Percentiles rank a stretch among this genome's conserved stretches.
phyloP scores from a whole-genome alignment of 2,113 vertebrate species.

The Ctenodactylus gundi region DNA sequence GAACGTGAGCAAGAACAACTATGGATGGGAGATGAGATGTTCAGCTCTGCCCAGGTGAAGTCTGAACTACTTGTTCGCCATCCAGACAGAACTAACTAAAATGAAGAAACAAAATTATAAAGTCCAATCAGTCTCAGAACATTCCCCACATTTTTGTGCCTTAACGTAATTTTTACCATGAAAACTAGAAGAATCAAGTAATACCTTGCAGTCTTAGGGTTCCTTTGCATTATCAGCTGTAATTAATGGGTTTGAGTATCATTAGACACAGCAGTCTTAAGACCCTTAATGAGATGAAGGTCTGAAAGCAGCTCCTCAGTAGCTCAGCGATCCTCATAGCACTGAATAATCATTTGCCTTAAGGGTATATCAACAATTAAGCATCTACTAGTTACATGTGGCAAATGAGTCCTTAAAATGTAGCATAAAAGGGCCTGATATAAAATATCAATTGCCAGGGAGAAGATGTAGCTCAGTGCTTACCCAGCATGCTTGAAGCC shows the following conservation, averaged over 20 bases:
- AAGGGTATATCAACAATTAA: background rate
- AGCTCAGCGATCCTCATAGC: background rate
- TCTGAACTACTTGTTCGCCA: background rate
- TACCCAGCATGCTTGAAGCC: background rate
- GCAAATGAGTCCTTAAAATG: background rate
- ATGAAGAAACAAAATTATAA: background rate
- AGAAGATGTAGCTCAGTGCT: background rate
- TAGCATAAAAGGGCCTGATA: background rate
- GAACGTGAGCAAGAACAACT: background rate
- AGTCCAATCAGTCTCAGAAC: background rate
- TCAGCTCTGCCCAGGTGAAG: background rate
- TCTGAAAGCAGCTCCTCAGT: background rate
- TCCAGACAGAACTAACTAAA: background rate
- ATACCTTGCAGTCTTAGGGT: background rate
- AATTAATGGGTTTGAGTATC: background rate
- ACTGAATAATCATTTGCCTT: background rate
- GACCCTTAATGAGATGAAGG: background rate
- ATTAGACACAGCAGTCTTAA: background rate
- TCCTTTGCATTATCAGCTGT: slow-evolving; percentile 26
- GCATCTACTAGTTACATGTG: background rate
- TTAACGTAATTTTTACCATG: background rate
- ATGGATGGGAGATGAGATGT: background rate
- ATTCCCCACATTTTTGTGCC: background rate
- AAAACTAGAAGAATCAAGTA: slow-evolving; percentile 9
- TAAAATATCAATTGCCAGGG: background rate